Evolutionary conservation across 2,113 vertebrate genomes (phyloP).

Genomic region (Petrocephalus microphthalmus): DNA sequence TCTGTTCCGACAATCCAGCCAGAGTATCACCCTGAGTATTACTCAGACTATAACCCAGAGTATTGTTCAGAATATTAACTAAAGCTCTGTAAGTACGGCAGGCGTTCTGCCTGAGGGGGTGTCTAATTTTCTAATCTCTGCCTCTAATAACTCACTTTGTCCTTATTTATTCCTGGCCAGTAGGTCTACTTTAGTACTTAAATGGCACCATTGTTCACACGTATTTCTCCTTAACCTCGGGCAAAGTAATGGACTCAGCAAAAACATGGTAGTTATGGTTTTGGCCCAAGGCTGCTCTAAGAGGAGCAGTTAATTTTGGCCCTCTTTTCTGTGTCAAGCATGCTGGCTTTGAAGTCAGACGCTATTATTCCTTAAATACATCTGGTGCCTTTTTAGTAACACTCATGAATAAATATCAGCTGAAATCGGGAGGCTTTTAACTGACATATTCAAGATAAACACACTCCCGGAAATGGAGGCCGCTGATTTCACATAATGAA

Average conservation of each 20-base stretch:
- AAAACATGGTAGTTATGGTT: neutral
- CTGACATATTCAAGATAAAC: neutral
- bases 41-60: neutral
- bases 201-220: neutral
- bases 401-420: constrained; percentile 14
- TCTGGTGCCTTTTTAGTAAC: neutral
- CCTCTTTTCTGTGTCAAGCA: neutral
- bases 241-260: neutral
- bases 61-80: neutral
- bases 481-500: neutral
- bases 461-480: neutral
- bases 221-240: neutral
- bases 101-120: neutral
- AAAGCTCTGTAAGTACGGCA: neutral
- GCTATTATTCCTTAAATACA: constrained; percentile 6
- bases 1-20: neutral
- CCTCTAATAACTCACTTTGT: neutral
- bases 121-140: neutral
- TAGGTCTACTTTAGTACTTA: neutral
- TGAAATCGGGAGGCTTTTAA: neutral
- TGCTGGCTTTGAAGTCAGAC: neutral
- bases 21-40: neutral
- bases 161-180: neutral
- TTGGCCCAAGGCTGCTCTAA: neutral
- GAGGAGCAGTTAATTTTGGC: neutral